Base-by-base conservation (phyloP, 2,113 vertebrate genomes). In the Sakesphorus luctuosus region DNA sequence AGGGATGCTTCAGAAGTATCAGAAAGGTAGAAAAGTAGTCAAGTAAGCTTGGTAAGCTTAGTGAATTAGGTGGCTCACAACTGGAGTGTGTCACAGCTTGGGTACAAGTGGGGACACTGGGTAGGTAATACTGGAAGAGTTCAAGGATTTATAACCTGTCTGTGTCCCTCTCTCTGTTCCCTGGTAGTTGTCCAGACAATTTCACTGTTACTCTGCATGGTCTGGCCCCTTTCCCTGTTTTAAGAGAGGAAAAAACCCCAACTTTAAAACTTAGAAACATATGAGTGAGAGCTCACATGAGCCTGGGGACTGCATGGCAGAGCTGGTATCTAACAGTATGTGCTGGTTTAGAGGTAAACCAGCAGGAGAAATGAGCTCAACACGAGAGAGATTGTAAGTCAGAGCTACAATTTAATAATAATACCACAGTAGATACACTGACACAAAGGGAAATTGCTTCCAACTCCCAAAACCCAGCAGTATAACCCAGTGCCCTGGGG, bases 271-370 rank as follows among this genome's bases (percentile, higher is more conserved):
- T 9, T 46, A 8, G 28, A 46, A 66, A 78, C n/a, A 28, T 28
- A 5, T 0, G 14, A 56, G 24, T 40, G 8, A 28, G n/a, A 81
- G 16, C 15, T 77, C 31, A 9, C 2, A 0, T 6, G 33, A 81
- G 18, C 43, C n/a, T 69, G 31, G 65, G 56, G 14, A 31, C 23
- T 61, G 17, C 13, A 7, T 28, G 25, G 38, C 62, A 63, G 55
- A 84, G 62, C 43, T 79, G 66, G 31, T 40, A 53, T 21, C 47
- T 83, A 7, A 49, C 13, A 25, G n/a, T n/a, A n/a, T n/a, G n/a
- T n/a, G n/a, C n/a, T n/a, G n/a, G n/a, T n/a, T n/a, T n/a, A n/a
- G n/a, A n/a, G n/a, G n/a, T n/a, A n/a, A n/a, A n/a, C n/a, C n/a
- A n/a, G n/a, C n/a, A n/a, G n/a, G n/a, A n/a, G n/a, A n/a, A n/a